A percentile compares a stretch with the other conserved stretches of the same genome.
Conservation (phyloP, 2,888 invertebrate species). For the Baronia brevicornis region DNA sequence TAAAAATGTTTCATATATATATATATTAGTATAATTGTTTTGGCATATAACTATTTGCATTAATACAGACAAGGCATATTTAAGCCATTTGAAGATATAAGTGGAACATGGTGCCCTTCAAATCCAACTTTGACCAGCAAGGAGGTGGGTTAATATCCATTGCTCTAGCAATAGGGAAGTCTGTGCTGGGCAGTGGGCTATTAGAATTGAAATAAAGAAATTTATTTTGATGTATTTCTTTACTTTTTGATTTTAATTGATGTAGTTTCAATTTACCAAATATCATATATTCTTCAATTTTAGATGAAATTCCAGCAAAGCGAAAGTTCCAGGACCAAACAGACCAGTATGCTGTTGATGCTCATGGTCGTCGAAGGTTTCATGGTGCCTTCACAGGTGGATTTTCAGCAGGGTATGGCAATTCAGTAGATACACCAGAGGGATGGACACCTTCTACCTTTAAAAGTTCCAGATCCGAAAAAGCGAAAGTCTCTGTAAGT, state of each 20-base stretch:
- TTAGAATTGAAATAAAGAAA: conserved; percentile 2
- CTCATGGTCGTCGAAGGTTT: conserved; percentile 91
- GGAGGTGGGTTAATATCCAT: too few relatives aligned
- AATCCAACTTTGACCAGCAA: too few relatives aligned
- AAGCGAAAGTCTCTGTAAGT: conserved; percentile 48
- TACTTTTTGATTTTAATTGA: neutral
- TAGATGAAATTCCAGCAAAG: conserved; percentile 87
- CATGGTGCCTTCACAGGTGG: conserved; percentile 99
- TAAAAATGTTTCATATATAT: too few relatives aligned
- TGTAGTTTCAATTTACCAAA: too few relatives aligned
- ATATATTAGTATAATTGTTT: too few relatives aligned
- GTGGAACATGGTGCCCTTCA: too few relatives aligned
- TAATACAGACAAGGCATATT: too few relatives aligned
- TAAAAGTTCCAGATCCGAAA: conserved; percentile 89
- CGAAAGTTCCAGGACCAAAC: conserved; percentile 81
- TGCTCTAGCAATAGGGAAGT: too few relatives aligned
- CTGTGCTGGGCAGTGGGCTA: too few relatives aligned
- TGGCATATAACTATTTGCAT: too few relatives aligned
- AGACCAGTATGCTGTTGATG: conserved; percentile 93
- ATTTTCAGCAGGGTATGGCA: conserved; percentile 98
- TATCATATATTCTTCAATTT: conserved; percentile 17
- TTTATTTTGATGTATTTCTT: neutral
- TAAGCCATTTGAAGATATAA: too few relatives aligned
- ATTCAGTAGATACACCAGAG: conserved; percentile 96
- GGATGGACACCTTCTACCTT: conserved; percentile 95